Percentiles rank a stretch among this genome's conserved stretches.
These are phyloP conservation scores for Leucoptera coffeella DNA, from an alignment of 2,888 invertebrate genomes.

Conservation along the genomic window DNA sequence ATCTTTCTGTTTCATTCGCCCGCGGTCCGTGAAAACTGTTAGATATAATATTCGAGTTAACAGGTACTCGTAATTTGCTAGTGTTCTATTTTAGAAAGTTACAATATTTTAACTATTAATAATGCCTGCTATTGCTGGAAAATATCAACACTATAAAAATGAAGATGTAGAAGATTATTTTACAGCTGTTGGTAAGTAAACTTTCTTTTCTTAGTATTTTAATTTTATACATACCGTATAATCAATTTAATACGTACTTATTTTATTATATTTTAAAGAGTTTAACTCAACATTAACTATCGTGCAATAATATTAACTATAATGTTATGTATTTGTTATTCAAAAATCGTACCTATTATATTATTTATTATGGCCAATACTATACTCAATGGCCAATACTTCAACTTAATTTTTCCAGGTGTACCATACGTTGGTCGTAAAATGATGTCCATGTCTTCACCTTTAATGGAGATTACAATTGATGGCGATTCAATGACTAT, in stretches of 20 bases:
- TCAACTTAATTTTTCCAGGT: slow-evolving; percentile 23
- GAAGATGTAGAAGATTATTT: slow-evolving; percentile 63
- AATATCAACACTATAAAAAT: slow-evolving; percentile 58
- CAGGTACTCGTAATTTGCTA: no score
- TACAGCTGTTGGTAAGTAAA: slow-evolving; percentile 49
- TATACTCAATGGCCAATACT: neutral
- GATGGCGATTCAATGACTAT: slow-evolving; percentile 54
- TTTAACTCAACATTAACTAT: no score
- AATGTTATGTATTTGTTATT: no score
- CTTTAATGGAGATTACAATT: slow-evolving; percentile 49
- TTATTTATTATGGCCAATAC: no score
- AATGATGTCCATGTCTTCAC: slow-evolving; percentile 58
- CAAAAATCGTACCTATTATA: no score
- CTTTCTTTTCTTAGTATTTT: neutral
- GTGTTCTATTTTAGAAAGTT: neutral
- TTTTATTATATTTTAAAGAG: no score
- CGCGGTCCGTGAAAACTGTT: no score
- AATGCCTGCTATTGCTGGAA: slow-evolving; percentile 55
- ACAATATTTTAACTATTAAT: slow-evolving; percentile 7
- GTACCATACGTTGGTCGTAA: slow-evolving; percentile 60
- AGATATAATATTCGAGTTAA: no score
- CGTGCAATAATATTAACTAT: no score
- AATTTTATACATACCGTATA: no score
- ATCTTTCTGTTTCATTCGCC: no score
- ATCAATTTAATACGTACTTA: no score